These are phyloP conservation scores for Phenacoccus solenopsis DNA, from an alignment of 1,140 invertebrate genomes.

Conservation along the genomic window DNA sequence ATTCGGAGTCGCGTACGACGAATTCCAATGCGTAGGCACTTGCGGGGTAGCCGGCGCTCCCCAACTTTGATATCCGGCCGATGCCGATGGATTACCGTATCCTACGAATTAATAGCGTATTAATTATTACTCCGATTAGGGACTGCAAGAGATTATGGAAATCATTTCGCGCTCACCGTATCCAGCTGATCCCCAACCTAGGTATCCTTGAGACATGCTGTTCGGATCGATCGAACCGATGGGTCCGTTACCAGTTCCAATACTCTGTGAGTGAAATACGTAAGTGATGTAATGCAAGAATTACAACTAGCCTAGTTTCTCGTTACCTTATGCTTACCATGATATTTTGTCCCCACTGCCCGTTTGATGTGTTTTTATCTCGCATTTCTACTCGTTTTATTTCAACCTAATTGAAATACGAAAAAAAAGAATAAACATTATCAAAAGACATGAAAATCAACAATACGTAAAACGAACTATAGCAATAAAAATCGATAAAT, in stretches of 20 bases:
- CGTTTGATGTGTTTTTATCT: conserved; percentile 62
- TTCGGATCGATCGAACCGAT: conserved; percentile 41
- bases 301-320: too few species aligned
- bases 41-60: conserved; percentile 68
- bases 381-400: conserved; percentile 83
- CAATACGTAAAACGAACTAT: not conserved
- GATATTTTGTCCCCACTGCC: conserved; percentile 45
- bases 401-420: conserved; percentile 50
- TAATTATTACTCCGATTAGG: not conserved
- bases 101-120: too few species aligned
- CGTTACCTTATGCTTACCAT: not conserved
- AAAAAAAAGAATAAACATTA: not conserved
- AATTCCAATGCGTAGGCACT: conserved; percentile 70
- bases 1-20: conserved; percentile 50
- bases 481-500: not conserved
- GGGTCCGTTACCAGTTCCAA: conserved; percentile 56
- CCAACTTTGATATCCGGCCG: conserved; percentile 75
- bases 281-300: too few species aligned
- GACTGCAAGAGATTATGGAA: not conserved
- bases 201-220: conserved; percentile 58
- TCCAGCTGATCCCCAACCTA: conserved; percentile 37
- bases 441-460: not conserved
- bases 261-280: conserved; percentile 48
- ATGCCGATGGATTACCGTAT: conserved; percentile 60
- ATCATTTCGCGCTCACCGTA: conserved; percentile 47